Evolutionary conservation across 2,113 vertebrate genomes (phyloP), one percentile per base, ranked within the genome.

Genomic region (Austrofundulus limnaeus): DNA sequence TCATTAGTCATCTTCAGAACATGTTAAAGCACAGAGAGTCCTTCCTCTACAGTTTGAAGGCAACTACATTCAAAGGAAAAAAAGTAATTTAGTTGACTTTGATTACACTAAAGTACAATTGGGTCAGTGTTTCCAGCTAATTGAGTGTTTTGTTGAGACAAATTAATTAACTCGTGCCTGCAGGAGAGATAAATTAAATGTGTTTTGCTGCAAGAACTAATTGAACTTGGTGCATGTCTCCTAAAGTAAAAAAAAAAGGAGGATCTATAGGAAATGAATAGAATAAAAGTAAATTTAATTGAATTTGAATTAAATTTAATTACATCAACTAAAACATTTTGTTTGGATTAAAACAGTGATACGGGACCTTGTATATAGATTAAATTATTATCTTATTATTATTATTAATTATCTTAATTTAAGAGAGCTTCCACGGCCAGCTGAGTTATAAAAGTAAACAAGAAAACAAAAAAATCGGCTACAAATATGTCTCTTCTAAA

Each of bases 1-100:
- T 63, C 53, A 49, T 52, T 34, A 48, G 9, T 42, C 28, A 46
- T 46, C 17, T 46, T 46, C n/a, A 20, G n/a, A 47, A 50, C 42
- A 56, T 24, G 34, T 39, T 31, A n/a, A 11, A 28, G 16, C 49
- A 34, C 23, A 38, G n/a, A 9, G 12, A 43, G 39, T n/a, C 23
- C 43, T 25, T 3, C 25, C 49, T n/a, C 24, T 8, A 17, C 39
- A 13, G n/a, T 38, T 37, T 38, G 19, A 37, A 51, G 31, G 15
- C 25, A 52, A 31, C 25, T 10, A 9, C 2, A 34, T 34, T 5
- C 3, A 19, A 34, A 52, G n/a, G n/a, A n/a, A 13, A 34, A 9
- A 2, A 31, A 11, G 11, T 52, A 52, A 52, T 34, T 52, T 34
- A 52, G 28, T 0, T 52, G 5, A 23, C 0, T 58, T 50, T 15